A percentile compares a stretch with the other conserved stretches of the same genome.
phyloP scores from a whole-genome alignment of 2,113 vertebrate genomes.

The Percopsis transmontana region DNA sequence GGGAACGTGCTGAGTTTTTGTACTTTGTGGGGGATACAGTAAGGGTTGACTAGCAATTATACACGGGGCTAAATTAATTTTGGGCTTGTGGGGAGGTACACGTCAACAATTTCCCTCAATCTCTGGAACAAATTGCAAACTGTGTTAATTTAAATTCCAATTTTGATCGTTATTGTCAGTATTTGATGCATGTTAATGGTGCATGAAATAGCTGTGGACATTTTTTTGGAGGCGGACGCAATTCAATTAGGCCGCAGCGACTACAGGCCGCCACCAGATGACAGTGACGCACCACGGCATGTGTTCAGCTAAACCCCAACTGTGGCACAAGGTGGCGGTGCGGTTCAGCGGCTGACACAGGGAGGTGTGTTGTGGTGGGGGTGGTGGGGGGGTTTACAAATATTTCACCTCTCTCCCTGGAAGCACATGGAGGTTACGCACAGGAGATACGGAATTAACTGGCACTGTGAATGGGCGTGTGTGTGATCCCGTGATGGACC shows the following conservation, averaged over 20 bases:
- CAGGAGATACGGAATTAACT: background rate
- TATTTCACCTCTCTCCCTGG: too few species aligned
- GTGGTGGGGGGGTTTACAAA: too few species aligned
- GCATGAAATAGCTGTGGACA: slow-evolving; percentile 53
- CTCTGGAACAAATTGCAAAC: slow-evolving; percentile 47
- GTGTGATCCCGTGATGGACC: background rate
- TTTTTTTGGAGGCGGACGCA: background rate
- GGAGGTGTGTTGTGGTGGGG: too few species aligned
- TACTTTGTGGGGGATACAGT: too few species aligned
- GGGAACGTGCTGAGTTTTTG: too few species aligned
- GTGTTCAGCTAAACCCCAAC: too few species aligned
- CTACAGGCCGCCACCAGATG: slow-evolving; percentile 32
- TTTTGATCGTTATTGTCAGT: slow-evolving; percentile 65
- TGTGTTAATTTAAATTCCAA: slow-evolving; percentile 70
- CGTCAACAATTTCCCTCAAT: slow-evolving; percentile 63
- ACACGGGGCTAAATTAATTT: too few species aligned
- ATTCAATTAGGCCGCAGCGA: slow-evolving; percentile 18
- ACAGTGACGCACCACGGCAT: slow-evolving; percentile 17
- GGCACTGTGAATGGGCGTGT: background rate
- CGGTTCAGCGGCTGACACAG: too few species aligned
- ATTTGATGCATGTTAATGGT: slow-evolving; percentile 64
- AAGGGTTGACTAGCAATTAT: too few species aligned
- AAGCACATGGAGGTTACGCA: too few species aligned
- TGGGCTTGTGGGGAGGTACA: background rate
- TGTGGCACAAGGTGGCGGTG: too few species aligned